Evolutionary conservation across 2,113 vertebrate species (phyloP).

Genomic region (Xiphophorus hellerii): DNA sequence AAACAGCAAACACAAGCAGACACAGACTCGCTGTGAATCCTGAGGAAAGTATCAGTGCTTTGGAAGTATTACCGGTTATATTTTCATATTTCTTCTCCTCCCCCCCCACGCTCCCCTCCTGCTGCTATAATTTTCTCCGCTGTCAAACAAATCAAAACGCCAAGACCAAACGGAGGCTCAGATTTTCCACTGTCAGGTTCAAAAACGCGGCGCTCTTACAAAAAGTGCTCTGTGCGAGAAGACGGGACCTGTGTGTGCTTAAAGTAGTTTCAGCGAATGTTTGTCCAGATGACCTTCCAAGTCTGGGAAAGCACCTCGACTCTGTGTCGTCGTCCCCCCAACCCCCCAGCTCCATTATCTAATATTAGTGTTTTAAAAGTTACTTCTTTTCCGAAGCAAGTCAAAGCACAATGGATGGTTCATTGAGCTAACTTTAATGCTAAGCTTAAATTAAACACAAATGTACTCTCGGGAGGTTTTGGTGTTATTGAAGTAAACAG

Average conservation of each 20-base stretch:
- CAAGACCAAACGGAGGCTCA: conserved; percentile 73
- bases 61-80: conserved; percentile 72
- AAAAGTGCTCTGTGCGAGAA: conserved; percentile 65
- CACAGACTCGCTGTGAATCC: conserved; percentile 37
- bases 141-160: conserved; percentile 78
- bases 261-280: background rate
- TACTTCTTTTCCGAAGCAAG: background rate
- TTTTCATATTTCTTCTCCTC: conserved; percentile 75
- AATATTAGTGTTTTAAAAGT: background rate
- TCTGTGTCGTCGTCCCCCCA: background rate
- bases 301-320: conserved; percentile 5
- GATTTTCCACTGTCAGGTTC: conserved; percentile 76
- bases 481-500: background rate
- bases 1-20: conserved; percentile 10
- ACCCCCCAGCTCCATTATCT: background rate
- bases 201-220: conserved; percentile 62
- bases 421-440: too few relatives aligned
- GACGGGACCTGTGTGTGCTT: conserved; percentile 55
- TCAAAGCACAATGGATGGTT: too few relatives aligned
- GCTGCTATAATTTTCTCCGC: conserved; percentile 75
- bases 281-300: conserved; percentile 10
- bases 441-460: too few relatives aligned
- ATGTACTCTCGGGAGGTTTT: background rate
- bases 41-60: conserved; percentile 68
- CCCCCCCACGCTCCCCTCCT: conserved; percentile 56